Evolutionary conservation across 2,888 invertebrate species (phyloP).

Genomic region (Poecilus cupreus): DNA sequence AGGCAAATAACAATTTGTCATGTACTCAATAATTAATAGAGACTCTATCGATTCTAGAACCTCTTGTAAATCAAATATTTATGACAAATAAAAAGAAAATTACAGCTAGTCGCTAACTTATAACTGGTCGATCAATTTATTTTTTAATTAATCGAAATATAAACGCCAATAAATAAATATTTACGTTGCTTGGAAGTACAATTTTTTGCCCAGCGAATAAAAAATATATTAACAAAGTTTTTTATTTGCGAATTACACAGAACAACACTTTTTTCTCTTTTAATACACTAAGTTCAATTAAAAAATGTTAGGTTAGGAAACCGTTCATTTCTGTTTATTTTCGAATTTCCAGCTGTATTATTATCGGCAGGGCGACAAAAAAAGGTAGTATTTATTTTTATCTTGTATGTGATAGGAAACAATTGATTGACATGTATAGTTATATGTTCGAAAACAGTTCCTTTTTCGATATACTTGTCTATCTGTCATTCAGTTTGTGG

Average conservation of each 20-base stretch:
- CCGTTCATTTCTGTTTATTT: too few species aligned
- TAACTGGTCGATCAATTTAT: not conserved
- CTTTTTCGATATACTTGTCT: conserved; percentile 36
- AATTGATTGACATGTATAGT: conserved; percentile 26
- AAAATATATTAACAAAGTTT: too few species aligned
- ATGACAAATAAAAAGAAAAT: not conserved
- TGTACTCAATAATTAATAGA: not conserved
- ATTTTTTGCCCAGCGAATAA: too few species aligned
- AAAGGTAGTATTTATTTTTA: conserved; percentile 20
- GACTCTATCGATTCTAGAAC: not conserved
- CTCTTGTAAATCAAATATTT: not conserved
- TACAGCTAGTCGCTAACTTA: not conserved
- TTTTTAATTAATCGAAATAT: not conserved
- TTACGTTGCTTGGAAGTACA: not conserved
- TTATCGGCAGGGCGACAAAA: not conserved
- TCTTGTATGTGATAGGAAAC: conserved; percentile 15
- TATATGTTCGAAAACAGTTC: conserved; percentile 21
- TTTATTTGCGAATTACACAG: too few species aligned
- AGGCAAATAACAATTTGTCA: conserved; percentile 3
- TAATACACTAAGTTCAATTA: too few species aligned
- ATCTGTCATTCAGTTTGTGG: conserved; percentile 22
- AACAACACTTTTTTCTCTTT: too few species aligned
- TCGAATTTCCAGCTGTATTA: not conserved
- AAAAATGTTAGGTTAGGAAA: too few species aligned
- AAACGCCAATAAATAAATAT: not conserved